These are phyloP conservation scores for Ibidorhyncha struthersii DNA, from an alignment of 2,113 vertebrate species.

Conservation along the genomic window DNA sequence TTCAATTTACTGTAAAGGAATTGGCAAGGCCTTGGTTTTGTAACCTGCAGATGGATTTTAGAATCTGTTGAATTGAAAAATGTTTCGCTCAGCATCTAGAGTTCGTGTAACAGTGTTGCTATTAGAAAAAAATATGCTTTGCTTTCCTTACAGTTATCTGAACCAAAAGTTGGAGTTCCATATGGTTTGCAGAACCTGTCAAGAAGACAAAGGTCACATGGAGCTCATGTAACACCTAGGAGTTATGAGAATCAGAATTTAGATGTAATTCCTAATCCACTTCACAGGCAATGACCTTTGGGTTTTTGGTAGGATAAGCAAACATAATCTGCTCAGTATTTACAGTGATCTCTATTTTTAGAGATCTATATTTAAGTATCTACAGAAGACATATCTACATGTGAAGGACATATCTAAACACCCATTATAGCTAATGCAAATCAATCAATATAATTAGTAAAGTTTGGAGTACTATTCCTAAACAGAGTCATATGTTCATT, in stretches of 20 bases:
- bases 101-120: neutral
- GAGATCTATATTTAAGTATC: neutral
- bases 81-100: neutral
- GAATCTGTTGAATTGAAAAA: neutral
- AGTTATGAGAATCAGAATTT: neutral
- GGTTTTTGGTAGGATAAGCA: neutral
- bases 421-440: neutral
- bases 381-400: neutral
- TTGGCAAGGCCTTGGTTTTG: neutral
- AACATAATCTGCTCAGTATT: neutral
- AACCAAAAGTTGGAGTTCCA: neutral
- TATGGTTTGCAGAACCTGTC: neutral
- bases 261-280: neutral
- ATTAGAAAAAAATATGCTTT: neutral
- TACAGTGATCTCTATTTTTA: neutral
- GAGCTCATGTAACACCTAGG: neutral
- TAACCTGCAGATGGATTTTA: neutral
- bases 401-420: neutral
- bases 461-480: neutral
- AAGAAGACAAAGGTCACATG: neutral
- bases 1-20: neutral
- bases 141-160: neutral
- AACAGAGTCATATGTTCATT: neutral
- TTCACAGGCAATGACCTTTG: neutral
- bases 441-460: neutral